Evolutionary conservation across 2,113 vertebrate genomes (phyloP).

Genomic region (Hippocampus barbouri): DNA sequence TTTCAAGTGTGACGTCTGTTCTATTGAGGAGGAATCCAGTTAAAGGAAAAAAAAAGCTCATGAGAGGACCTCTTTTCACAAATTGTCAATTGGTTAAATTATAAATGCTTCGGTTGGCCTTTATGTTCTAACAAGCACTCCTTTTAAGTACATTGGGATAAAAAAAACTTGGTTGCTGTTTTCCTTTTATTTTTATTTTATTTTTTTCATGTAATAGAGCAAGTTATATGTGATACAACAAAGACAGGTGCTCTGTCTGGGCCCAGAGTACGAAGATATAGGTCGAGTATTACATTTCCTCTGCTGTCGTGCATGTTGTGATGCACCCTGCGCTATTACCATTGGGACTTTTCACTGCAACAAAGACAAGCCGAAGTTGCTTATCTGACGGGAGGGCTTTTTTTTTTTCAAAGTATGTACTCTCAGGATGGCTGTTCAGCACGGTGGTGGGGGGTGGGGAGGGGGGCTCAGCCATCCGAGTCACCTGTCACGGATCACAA

Average conservation of each 20-base stretch:
- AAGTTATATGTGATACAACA: constrained; percentile 45
- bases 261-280: constrained; percentile 55
- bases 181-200: constrained; percentile 5
- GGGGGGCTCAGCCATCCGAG: neutral
- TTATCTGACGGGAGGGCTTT: constrained; percentile 38
- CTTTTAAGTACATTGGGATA: constrained; percentile 43
- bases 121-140: constrained; percentile 65
- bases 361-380: constrained; percentile 40
- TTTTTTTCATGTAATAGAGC: constrained; percentile 23
- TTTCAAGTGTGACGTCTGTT: constrained; percentile 14
- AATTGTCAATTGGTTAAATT: constrained; percentile 41
- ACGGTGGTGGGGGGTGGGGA: neutral
- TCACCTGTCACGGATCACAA: constrained; percentile 5
- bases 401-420: constrained; percentile 28
- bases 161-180: constrained; percentile 35
- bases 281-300: constrained; percentile 51
- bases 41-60: constrained; percentile 43
- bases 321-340: constrained; percentile 24
- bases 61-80: constrained; percentile 25
- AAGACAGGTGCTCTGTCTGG: constrained; percentile 54
- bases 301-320: constrained; percentile 27
- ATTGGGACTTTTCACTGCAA: constrained; percentile 30
- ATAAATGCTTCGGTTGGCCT: constrained; percentile 50
- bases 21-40: constrained; percentile 1
- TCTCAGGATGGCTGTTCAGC: constrained; percentile 31